Base-by-base conservation (phyloP, 2,797 vertebrate genomes). In the Lindbergichthys nudifrons region DNA sequence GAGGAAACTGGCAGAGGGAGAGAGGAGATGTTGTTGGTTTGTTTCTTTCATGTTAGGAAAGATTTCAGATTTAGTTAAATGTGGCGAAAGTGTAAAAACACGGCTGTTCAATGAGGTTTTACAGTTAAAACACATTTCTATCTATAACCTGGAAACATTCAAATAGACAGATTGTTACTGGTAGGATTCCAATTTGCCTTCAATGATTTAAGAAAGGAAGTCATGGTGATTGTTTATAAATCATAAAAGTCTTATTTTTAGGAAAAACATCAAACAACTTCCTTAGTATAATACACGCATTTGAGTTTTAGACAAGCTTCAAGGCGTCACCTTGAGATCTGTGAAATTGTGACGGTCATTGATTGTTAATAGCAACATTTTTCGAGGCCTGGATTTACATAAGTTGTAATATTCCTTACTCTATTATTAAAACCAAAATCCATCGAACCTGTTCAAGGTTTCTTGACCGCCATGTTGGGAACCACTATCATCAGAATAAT, bases 1-100 rank as follows among this genome's bases (percentile, higher is more conserved):
- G 46, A 59, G 64, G 41, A 52, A 69, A 48, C 15, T 41, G 64
- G 51, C 23, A 7, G 30, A 51, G 65, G 36, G 50, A 51, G 45
- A 57, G 51, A 66, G 36, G 10, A 12, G 52, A 21, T 68, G 32
- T 39, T 76, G 66, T 62, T 73, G 2, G 21, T 65, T 57, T 60
- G 56, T 64, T 75, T 64, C 41, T 65, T 77, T 36, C 51, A 23
- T n/a, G 16, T 71, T 67, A 71, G 19, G 70, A 71, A 64, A 39
- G 23, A 62, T 67, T 62, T 32, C 45, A 58, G 23, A 54, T 66
- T 72, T 6, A 64, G 14, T 64, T 16, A 70, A 75, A 45, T 51
- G 64, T 50, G 73, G 13, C 36, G 10, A n/a, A 51, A 45, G 15
- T 54, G 56, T 50, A 59, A 57, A 36, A 70, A 63, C 57, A 26